Conservation (phyloP, 1,140 invertebrate species). For the Drosophila tristis region DNA sequence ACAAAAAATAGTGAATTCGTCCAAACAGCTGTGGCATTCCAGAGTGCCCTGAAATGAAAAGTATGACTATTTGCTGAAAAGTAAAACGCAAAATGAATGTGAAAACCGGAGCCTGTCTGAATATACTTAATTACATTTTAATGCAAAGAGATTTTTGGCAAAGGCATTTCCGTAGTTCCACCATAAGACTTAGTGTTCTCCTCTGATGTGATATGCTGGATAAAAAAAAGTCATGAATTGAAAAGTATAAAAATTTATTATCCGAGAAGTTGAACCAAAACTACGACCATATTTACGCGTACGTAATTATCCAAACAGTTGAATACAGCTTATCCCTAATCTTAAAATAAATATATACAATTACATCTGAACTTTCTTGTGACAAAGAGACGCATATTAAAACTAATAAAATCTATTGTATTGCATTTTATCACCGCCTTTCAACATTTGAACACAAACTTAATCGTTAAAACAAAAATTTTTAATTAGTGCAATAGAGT, state of each 20-base stretch:
- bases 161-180: no score
- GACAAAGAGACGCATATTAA: conserved; percentile 29
- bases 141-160: no score
- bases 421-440: conserved; percentile 42
- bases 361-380: conserved; percentile 31
- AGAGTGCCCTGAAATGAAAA: no score
- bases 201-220: no score
- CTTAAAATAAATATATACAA: conserved; percentile 40
- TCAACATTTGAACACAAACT: conserved; percentile 46
- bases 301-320: conserved; percentile 36
- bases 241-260: conserved; percentile 32
- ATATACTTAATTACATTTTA: no score
- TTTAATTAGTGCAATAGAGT: conserved; percentile 26
- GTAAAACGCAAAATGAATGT: no score
- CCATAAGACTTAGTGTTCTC: no score
- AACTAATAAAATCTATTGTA: conserved; percentile 47
- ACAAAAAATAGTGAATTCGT: no score
- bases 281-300: conserved; percentile 33
- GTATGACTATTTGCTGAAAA: no score
- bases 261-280: conserved; percentile 32
- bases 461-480: conserved; percentile 44
- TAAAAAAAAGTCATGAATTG: neutral
- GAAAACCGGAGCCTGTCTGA: no score
- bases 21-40: no score
- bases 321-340: conserved; percentile 24